Percentiles rank a stretch among this genome's conserved stretches.
phyloP scores from a whole-genome alignment of 2,113 vertebrate species.

The Percopsis transmontana region DNA sequence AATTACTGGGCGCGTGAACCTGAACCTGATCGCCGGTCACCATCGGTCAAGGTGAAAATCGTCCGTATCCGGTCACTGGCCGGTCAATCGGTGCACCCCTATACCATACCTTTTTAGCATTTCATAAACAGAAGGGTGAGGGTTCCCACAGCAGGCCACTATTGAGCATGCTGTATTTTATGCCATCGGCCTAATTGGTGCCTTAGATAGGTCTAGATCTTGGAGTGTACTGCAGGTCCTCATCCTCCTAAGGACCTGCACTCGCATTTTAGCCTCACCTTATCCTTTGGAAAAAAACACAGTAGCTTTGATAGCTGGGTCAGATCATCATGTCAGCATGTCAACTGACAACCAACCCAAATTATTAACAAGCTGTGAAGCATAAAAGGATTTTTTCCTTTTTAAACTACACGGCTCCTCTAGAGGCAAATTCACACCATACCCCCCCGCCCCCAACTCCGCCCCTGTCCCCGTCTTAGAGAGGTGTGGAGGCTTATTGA shows the following conservation, averaged over 20 bases:
- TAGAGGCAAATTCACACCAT: slow-evolving; percentile 61
- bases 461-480: slow-evolving; percentile 19
- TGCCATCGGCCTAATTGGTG: neutral
- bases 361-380: slow-evolving; percentile 14
- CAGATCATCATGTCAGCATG: slow-evolving; percentile 32
- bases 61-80: too few relatives aligned
- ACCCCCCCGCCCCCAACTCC: slow-evolving; percentile 34
- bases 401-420: slow-evolving; percentile 17
- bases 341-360: neutral
- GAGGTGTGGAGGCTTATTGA: slow-evolving; percentile 36
- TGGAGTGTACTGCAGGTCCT: neutral
- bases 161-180: neutral
- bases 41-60: too few relatives aligned
- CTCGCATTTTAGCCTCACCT: slow-evolving; percentile 30
- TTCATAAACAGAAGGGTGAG: too few relatives aligned
- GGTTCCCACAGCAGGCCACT: too few relatives aligned
- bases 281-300: slow-evolving; percentile 53
- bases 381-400: neutral
- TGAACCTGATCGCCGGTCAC: too few relatives aligned
- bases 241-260: slow-evolving; percentile 26
- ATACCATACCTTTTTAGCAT: too few relatives aligned
- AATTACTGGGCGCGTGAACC: too few relatives aligned
- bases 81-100: too few relatives aligned
- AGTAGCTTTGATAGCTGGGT: slow-evolving; percentile 41
- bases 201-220: slow-evolving; percentile 7